Conservation (phyloP, 2,888 invertebrate genomes). For the Aricia artaxerxes region DNA sequence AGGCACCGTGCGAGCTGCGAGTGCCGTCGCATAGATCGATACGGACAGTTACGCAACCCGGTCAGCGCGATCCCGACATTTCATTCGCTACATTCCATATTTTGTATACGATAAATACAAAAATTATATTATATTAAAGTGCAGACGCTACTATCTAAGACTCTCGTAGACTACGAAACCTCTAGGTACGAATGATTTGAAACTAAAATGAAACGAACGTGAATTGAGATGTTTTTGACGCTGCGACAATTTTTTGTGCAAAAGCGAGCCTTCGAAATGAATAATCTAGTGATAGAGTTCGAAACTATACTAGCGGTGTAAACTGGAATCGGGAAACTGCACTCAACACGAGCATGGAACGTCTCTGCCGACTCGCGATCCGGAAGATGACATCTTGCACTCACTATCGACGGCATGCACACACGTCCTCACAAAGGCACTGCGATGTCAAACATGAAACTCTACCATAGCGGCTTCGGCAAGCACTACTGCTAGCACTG, state of each 20-base stretch:
- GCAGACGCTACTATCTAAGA: background rate
- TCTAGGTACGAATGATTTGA: background rate
- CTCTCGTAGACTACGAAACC: background rate
- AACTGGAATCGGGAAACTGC: constrained; percentile 53
- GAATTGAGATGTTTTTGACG: constrained; percentile 13
- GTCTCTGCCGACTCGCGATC: constrained; percentile 42
- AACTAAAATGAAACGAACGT: background rate
- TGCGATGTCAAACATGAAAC: constrained; percentile 49
- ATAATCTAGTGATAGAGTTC: constrained; percentile 26
- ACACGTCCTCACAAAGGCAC: constrained; percentile 71
- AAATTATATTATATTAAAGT: background rate
- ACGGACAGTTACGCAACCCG: constrained; percentile 75
- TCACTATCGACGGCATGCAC: constrained; percentile 70
- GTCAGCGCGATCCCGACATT: constrained; percentile 61
- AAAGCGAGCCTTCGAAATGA: constrained; percentile 12
- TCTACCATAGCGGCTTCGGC: constrained; percentile 64
- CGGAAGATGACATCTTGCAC: constrained; percentile 55
- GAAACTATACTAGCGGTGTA: constrained; percentile 33
- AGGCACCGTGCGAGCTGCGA: constrained; percentile 58
- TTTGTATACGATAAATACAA: background rate
- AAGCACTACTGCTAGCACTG: constrained; percentile 76
- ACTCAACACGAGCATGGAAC: constrained; percentile 53
- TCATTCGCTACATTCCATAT: constrained; percentile 34
- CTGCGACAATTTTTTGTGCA: constrained; percentile 1
- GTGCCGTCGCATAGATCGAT: constrained; percentile 72